A percentile compares a stretch with the other conserved stretches of the same genome.
Conservation (phyloP, 2,888 invertebrate genomes). For the Scaptodrosophila latifasciaeformis region DNA sequence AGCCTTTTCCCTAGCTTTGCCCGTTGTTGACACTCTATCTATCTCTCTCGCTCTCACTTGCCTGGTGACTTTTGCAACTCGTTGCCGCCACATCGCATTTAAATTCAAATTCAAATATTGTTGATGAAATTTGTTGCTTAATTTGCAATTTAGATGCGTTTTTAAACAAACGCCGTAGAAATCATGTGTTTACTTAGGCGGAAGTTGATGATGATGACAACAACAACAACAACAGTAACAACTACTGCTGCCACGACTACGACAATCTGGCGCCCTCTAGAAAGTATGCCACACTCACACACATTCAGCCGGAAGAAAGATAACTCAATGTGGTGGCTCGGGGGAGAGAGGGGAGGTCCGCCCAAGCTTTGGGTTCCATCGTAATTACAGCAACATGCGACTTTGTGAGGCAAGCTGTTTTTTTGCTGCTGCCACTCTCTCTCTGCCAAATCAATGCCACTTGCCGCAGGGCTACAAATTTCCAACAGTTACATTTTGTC, state of each 20-base stretch:
- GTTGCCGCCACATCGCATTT: constrained; percentile 55
- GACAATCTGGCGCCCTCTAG: neutral
- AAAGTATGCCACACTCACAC: too few species aligned
- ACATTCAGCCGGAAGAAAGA: too few species aligned
- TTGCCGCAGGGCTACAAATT: constrained; percentile 31
- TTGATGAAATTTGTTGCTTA: constrained; percentile 69
- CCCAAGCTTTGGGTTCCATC: neutral
- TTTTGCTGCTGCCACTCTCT: constrained; percentile 5
- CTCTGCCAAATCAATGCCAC: constrained; percentile 4
- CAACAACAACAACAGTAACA: constrained; percentile 8
- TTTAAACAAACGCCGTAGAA: constrained; percentile 58
- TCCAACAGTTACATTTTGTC: constrained; percentile 3
- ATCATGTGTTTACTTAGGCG: constrained; percentile 68
- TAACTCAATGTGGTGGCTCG: too few species aligned
- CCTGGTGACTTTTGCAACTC: constrained; percentile 19
- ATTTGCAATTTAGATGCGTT: constrained; percentile 69
- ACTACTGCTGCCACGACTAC: too few species aligned
- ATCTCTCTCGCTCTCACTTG: constrained; percentile 2
- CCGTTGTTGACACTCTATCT: constrained; percentile 6
- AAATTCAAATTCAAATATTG: constrained; percentile 70
- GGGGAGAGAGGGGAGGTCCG: too few species aligned
- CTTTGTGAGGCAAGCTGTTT: constrained; percentile 1
- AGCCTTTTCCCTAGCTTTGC: constrained; percentile 4
- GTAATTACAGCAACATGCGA: neutral
- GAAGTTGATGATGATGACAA: constrained; percentile 35